Percentiles rank a stretch among this genome's conserved stretches.
Conservation (phyloP, 2,888 invertebrate species). For the Epinotia nisella region DNA sequence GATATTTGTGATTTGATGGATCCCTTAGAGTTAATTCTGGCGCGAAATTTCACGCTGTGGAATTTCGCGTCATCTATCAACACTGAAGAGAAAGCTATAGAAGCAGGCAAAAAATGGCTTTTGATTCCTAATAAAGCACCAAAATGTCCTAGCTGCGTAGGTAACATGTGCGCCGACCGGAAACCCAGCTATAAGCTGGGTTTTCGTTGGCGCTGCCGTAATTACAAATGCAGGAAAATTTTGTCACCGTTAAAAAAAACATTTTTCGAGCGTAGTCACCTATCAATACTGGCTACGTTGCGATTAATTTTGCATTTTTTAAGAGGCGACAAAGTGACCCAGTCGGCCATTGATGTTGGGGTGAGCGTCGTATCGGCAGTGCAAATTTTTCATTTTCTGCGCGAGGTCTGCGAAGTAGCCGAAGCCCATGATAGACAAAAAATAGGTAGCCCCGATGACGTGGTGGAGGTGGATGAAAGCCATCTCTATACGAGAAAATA, state of each 20-base stretch:
- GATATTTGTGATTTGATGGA: background rate
- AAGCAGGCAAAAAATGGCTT: slow-evolving; percentile 11
- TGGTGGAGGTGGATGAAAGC: slow-evolving; percentile 28
- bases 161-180: background rate
- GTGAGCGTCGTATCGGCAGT: slow-evolving; percentile 7
- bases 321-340: slow-evolving; percentile 17
- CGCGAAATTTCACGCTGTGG: slow-evolving; percentile 1
- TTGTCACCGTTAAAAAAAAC: slow-evolving; percentile 10
- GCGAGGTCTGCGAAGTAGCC: slow-evolving; percentile 17
- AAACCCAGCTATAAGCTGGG: slow-evolving; percentile 9
- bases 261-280: slow-evolving; percentile 7
- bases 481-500: slow-evolving; percentile 25
- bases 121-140: background rate
- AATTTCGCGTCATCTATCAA: slow-evolving; percentile 17
- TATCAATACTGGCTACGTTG: slow-evolving; percentile 22
- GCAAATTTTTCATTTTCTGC: slow-evolving; percentile 1
- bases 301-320: slow-evolving; percentile 20
- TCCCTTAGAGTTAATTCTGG: background rate
- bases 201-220: slow-evolving; percentile 15
- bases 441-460: slow-evolving; percentile 19
- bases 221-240: too few species aligned
- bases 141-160: slow-evolving; percentile 5
- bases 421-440: slow-evolving; percentile 22
- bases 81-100: background rate
- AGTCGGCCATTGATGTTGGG: slow-evolving; percentile 16